Evolutionary conservation across 2,888 invertebrate genomes (phyloP).

Genomic region (Mechanitis mazaeus): DNA sequence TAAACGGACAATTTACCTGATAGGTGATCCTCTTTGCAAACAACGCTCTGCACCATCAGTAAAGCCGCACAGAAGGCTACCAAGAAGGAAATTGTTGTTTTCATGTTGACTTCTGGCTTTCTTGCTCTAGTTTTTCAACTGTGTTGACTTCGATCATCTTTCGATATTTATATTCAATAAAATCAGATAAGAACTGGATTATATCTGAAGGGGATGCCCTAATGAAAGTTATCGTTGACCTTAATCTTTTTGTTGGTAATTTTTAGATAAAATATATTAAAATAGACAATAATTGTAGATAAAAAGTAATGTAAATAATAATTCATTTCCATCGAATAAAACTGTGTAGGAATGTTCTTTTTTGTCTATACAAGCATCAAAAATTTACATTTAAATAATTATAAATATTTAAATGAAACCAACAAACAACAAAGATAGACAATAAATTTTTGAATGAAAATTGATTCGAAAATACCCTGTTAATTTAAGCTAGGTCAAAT

Average conservation of each 20-base stretch:
- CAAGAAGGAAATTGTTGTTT: constrained; percentile 1
- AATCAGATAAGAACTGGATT: constrained; percentile 1
- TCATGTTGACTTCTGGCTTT: constrained; percentile 9
- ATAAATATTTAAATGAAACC: too few species aligned
- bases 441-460: too few species aligned
- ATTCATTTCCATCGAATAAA: too few species aligned
- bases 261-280: not conserved
- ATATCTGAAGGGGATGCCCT: constrained; percentile 2
- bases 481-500: too few species aligned
- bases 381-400: too few species aligned
- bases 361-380: too few species aligned
- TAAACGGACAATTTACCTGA: not conserved
- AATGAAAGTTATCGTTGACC: not conserved
- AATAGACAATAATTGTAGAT: too few species aligned
- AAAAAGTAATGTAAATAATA: too few species aligned
- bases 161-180: not conserved
- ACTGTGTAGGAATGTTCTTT: too few species aligned
- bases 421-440: too few species aligned
- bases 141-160: not conserved
- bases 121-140: not conserved
- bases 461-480: too few species aligned
- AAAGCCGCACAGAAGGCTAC: constrained; percentile 1
- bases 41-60: too few species aligned
- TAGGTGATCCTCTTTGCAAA: not conserved
- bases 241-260: not conserved